Base-by-base conservation (phyloP, 2,113 vertebrate genomes). In the Dunckerocampus dactyliophorus region DNA sequence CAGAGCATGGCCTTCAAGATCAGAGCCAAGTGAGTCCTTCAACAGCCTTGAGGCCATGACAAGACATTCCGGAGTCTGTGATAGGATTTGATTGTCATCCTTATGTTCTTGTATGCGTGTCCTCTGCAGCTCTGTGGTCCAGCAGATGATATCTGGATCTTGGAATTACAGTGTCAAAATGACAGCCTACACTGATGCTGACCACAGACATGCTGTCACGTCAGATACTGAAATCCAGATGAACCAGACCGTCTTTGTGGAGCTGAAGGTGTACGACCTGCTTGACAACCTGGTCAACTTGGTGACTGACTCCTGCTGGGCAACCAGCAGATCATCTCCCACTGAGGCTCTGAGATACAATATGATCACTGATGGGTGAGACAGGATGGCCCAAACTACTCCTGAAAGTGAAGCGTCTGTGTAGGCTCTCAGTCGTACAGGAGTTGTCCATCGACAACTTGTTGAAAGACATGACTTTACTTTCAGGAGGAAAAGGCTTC, bases 301-400 rank as follows among this genome's bases (percentile, higher is more conserved):
- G 20, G 60, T 76, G 52, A 74, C 46, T 0, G 67, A 76, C 16
- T 67, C 66, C 19, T 80, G 77, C 61, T 76, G 77, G 77, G 67
- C 63, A 3, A 74, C 74, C 0, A 24, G 45, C n/a, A 14, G 50
- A n/a, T 7, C 47, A 0, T 22, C 55, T 3, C 14, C 47, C 12
- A 55, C 1, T 6, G 47, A 22, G 21, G 10, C 0, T 15, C 51
- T 56, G 5, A 68, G 31, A 65, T 55, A 80, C 20, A 22, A 71
- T 28, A 43, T 80, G 43, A 64, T 80, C n/a, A 8, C 28, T 0
- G 4, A 62, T 0, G 74, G 74, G 77, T 80, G 28, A 76, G 70
- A 15, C 10, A 5, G 1, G 12, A 1, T 22, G 16, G 62, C 24
- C 24, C 24, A 28, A 28, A 28, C 24, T 5, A 28, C 2, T 28